Conservation (phyloP, 2,888 invertebrate genomes). For the Caradrina kadenii region DNA sequence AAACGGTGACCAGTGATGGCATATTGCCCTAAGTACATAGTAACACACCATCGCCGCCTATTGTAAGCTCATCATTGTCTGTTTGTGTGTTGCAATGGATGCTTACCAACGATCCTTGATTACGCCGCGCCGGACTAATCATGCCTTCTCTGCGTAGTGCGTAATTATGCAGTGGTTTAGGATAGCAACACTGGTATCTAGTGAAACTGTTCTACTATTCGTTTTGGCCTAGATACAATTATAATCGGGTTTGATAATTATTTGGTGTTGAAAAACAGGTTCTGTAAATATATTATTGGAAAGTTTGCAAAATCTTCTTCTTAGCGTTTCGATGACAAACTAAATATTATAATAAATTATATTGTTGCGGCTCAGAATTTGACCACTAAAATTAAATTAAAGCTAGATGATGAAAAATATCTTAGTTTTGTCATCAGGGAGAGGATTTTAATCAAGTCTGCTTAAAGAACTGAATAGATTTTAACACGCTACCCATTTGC, state of each 20-base stretch:
- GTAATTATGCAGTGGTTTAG: conserved; percentile 68
- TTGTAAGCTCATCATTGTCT: conserved; percentile 42
- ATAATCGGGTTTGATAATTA: conserved; percentile 7
- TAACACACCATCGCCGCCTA: conserved; percentile 5
- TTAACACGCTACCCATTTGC: too few species aligned
- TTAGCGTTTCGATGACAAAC: too few species aligned
- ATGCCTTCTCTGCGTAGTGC: conserved; percentile 58
- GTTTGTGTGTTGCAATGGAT: conserved; percentile 59
- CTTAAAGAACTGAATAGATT: background rate
- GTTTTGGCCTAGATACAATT: conserved; percentile 10
- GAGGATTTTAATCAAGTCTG: background rate
- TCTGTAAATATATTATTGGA: too few species aligned
- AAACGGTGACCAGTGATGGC: too few species aligned
- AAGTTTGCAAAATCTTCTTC: too few species aligned
- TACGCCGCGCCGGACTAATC: conserved; percentile 64
- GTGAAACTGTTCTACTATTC: conserved; percentile 26
- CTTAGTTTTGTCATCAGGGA: too few species aligned
- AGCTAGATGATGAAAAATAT: background rate
- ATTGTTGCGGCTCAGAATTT: too few species aligned
- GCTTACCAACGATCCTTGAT: conserved; percentile 68
- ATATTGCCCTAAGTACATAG: background rate
- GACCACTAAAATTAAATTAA: background rate
- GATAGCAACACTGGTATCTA: conserved; percentile 38
- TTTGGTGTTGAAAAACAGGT: background rate
- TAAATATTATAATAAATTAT: too few species aligned